A percentile compares a stretch with the other conserved stretches of the same genome.
These are phyloP conservation scores for Maconellicoccus hirsutus DNA, from an alignment of 1,140 invertebrate species.

Conservation along the genomic window DNA sequence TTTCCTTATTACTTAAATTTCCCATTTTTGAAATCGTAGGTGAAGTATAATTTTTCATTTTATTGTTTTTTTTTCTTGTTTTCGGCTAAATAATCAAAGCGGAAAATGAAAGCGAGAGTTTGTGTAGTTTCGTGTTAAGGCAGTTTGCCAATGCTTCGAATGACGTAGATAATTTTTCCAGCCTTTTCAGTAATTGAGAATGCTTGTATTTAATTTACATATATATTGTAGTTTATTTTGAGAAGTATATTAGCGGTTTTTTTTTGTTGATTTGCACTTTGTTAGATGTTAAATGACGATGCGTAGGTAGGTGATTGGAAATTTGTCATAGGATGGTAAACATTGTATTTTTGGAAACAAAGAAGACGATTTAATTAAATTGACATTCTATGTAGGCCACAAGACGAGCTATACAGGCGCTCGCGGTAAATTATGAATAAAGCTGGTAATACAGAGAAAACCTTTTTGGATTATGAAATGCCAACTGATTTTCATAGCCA, in stretches of 20 bases:
- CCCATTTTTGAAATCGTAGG: not conserved
- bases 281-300: not conserved
- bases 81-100: not conserved
- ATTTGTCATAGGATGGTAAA: not conserved
- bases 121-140: not conserved
- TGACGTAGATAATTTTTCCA: not conserved
- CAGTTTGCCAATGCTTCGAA: not conserved
- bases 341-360: not conserved
- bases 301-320: not conserved
- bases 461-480: not conserved
- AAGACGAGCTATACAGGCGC: not conserved
- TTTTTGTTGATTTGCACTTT: not conserved
- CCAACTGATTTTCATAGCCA: too few species aligned
- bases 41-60: not conserved
- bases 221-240: not conserved
- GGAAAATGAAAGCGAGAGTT: too few species aligned
- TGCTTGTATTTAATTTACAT: constrained; percentile 3
- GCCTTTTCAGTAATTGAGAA: not conserved
- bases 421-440: not conserved
- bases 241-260: constrained; percentile 1
- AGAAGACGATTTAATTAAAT: not conserved
- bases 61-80: not conserved
- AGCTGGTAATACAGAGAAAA: not conserved
- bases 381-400: not conserved
- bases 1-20: not conserved